These are phyloP conservation scores for Cossypha heuglini DNA, from an alignment of 2,797 vertebrate species.

Conservation along the genomic window DNA sequence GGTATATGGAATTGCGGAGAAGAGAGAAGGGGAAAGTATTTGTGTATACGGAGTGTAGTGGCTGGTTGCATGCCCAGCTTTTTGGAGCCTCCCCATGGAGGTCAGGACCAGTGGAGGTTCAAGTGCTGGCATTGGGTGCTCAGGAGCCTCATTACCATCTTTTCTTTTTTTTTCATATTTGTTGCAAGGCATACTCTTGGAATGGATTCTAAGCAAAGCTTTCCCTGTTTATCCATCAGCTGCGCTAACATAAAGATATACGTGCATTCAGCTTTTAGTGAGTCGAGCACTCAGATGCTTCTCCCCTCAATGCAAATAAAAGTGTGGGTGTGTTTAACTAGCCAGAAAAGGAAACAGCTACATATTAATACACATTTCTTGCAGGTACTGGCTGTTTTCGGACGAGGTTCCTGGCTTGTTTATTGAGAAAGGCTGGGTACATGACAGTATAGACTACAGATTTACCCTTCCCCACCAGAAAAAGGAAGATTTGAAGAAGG, in stretches of 20 bases:
- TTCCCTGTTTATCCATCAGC: not conserved
- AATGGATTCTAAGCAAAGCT: not conserved
- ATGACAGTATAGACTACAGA: constrained; percentile 90
- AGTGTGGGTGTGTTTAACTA: not conserved
- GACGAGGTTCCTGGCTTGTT: constrained; percentile 95
- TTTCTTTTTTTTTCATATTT: not conserved
- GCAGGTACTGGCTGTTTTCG: constrained; percentile 96
- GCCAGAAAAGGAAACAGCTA: not conserved
- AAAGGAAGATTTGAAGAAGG: constrained; percentile 40
- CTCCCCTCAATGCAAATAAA: not conserved
- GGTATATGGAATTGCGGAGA: not conserved
- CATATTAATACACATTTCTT: not conserved
- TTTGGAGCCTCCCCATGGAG: not conserved
- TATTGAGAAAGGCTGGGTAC: constrained; percentile 97
- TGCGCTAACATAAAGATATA: not conserved
- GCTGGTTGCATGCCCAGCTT: accelerated
- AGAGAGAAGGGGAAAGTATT: not conserved
- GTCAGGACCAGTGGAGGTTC: not conserved
- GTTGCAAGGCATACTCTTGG: not conserved
- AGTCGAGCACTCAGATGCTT: not conserved
- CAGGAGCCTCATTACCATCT: accelerated
- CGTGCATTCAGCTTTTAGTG: not conserved
- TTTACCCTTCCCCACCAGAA: constrained; percentile 82
- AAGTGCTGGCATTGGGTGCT: not conserved
- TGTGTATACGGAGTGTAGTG: accelerated